Conservation (phyloP, 2,888 invertebrate genomes). For the Tiliacea citrago region DNA sequence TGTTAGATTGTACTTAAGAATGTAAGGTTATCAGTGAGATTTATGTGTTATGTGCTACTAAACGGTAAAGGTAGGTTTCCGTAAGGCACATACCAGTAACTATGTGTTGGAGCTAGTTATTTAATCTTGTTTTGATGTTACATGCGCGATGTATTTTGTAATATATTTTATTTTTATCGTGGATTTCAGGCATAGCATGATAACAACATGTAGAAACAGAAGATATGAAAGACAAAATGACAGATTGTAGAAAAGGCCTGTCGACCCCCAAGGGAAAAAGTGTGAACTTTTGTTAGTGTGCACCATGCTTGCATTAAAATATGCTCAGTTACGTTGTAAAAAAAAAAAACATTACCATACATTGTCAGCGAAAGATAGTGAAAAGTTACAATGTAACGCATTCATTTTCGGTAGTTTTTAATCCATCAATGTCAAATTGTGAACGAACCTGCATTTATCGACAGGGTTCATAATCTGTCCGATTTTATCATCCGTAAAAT, state of each 20-base stretch:
- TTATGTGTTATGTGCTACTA: constrained; percentile 49
- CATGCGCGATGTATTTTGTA: not conserved
- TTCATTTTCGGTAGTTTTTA: no score
- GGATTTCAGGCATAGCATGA: not conserved
- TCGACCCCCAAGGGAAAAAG: not conserved
- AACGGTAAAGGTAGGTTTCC: constrained; percentile 44
- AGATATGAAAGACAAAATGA: not conserved
- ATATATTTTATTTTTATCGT: no score
- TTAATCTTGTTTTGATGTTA: not conserved
- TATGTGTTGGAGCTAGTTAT: constrained; percentile 6
- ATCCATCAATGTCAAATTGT: no score
- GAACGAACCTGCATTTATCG: no score
- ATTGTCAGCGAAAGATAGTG: no score
- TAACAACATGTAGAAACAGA: not conserved
- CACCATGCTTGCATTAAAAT: not conserved
- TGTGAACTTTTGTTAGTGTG: not conserved
- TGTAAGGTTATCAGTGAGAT: constrained; percentile 59
- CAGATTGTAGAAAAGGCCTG: not conserved
- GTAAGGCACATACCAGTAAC: constrained; percentile 17
- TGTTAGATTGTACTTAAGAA: constrained; percentile 55
- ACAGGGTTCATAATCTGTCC: no score
- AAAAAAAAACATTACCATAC: no score
- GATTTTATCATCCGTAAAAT: no score
- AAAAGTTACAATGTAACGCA: no score
- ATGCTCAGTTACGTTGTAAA: not conserved